Base-by-base conservation (phyloP, 2,113 vertebrate species). In the Atractosteus spatula region DNA sequence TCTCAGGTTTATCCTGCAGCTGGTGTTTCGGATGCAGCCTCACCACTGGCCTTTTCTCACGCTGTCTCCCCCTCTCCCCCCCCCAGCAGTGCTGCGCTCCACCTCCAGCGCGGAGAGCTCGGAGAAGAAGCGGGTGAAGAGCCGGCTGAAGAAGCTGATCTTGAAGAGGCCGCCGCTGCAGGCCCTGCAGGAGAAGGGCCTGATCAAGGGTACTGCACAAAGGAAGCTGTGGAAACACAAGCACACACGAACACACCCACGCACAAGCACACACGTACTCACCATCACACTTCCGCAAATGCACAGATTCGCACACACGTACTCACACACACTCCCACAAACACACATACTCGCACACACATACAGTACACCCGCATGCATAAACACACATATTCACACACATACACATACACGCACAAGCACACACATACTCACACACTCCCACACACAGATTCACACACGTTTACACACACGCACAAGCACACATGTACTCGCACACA, bases 111-210 rank as follows among this genome's bases (percentile, higher is more conserved):
- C 86, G n/a, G 88, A 91, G 57, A 84, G 86, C 80, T 84, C 88
- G 0, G 94, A 95, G 79, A 89, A 87, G 79, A 96, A 95, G 73
- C 86, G 94, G 2, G 95, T 95, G 51, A 93, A 90, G 78, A 94
- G 87, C 69, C 92, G 94, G 11, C 83, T 98, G 73, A 95, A 93
- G 85, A 92, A 93, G 77, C 89, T 98, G 59, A 95, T 98, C 57
- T 76, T 90, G 12, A 94, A 90, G 83, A 91, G 96, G 66, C 96
- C 96, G 1, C 90, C 95, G 0, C 85, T 97, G 59, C 94, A 94
- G 82, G 87, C 93, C 55, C 88, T 98, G 72, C 94, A 97, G 83
- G 95, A 96, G 81, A 95, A 96, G 73, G 95, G 96, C 0, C 92
- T 97, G 44, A 94, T 98, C 75, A 95, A 97, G 93, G 95, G 96